phyloP scores from a whole-genome alignment of 2,888 invertebrate species.

The Tortrix viridana region DNA sequence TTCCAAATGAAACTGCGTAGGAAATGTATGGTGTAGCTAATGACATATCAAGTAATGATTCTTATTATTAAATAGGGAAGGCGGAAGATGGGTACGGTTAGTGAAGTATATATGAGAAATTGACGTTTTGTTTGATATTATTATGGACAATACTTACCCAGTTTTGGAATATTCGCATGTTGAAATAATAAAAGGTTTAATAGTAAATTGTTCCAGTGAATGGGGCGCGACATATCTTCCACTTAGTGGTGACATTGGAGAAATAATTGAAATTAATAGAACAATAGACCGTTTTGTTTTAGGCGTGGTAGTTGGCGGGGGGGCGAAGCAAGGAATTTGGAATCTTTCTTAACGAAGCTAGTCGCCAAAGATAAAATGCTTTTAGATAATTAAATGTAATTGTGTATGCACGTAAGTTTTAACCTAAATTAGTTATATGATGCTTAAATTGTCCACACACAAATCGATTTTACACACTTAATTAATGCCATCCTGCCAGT shows the following conservation, averaged over 20 bases:
- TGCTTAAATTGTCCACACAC: slow-evolving; percentile 82
- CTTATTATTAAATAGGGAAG: slow-evolving; percentile 62
- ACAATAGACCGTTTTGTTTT: slow-evolving; percentile 53
- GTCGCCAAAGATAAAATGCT: slow-evolving; percentile 76
- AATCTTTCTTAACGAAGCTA: slow-evolving; percentile 82
- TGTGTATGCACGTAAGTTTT: slow-evolving; percentile 77
- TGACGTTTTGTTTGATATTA: slow-evolving; percentile 66
- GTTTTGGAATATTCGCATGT: slow-evolving; percentile 72
- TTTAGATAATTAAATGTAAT: slow-evolving; percentile 78
- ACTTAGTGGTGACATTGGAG: slow-evolving; percentile 71
- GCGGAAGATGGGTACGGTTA: slow-evolving; percentile 59
- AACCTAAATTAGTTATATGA: slow-evolving; percentile 76
- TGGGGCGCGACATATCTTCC: slow-evolving; percentile 76
- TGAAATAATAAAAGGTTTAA: slow-evolving; percentile 76
- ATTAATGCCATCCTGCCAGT: slow-evolving; percentile 80
- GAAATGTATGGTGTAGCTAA: slow-evolving; percentile 71
- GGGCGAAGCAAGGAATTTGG: slow-evolving; percentile 65
- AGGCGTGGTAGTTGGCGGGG: slow-evolving; percentile 42
- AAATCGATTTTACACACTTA: slow-evolving; percentile 79
- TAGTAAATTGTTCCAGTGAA: slow-evolving; percentile 73
- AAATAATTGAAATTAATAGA: slow-evolving; percentile 64
- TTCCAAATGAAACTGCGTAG: slow-evolving; percentile 75
- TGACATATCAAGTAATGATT: slow-evolving; percentile 82
- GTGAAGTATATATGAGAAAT: slow-evolving; percentile 60
- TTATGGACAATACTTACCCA: slow-evolving; percentile 72